phyloP scores from a whole-genome alignment of 2,797 vertebrate species.

The Novumbra hubbsi region DNA sequence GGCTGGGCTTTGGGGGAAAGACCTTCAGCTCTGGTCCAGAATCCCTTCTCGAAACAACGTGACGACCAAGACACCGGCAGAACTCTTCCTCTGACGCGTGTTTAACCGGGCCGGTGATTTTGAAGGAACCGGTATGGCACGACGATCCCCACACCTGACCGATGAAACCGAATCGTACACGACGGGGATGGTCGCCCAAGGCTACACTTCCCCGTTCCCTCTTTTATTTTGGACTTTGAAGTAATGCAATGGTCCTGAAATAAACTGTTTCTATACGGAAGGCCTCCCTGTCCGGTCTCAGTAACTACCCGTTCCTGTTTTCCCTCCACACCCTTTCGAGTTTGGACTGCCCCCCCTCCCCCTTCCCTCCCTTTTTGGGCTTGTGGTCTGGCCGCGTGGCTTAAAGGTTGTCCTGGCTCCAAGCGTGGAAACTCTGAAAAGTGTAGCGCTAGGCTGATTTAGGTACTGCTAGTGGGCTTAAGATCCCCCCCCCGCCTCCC shows the following conservation, averaged over 20 bases:
- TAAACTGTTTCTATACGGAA: not conserved
- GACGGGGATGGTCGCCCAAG: too few species aligned
- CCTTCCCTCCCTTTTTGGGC: constrained; percentile 3
- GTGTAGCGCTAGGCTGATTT: constrained; percentile 44
- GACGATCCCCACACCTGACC: too few species aligned
- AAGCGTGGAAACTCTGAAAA: constrained; percentile 56
- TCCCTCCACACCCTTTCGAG: not conserved
- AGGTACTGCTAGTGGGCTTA: constrained; percentile 19
- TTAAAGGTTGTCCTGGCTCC: constrained; percentile 63
- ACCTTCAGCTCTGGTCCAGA: constrained; percentile 29
- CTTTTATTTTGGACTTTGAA: not conserved
- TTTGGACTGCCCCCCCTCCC: not conserved
- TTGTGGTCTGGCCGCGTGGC: constrained; percentile 63
- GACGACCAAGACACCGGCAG: not conserved
- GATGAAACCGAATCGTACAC: too few species aligned
- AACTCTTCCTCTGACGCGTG: not conserved
- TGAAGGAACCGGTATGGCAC: too few species aligned
- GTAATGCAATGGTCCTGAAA: not conserved
- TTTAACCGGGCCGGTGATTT: too few species aligned
- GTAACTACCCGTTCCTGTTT: not conserved
- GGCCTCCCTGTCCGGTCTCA: not conserved
- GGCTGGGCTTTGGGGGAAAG: constrained; percentile 24
- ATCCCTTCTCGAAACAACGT: constrained; percentile 1
- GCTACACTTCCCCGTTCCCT: not conserved
- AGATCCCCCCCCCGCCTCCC: constrained; percentile 9